A percentile compares a stretch with the other conserved stretches of the same genome.
phyloP scores from a whole-genome alignment of 2,113 vertebrate species.

The Strix uralensis region DNA sequence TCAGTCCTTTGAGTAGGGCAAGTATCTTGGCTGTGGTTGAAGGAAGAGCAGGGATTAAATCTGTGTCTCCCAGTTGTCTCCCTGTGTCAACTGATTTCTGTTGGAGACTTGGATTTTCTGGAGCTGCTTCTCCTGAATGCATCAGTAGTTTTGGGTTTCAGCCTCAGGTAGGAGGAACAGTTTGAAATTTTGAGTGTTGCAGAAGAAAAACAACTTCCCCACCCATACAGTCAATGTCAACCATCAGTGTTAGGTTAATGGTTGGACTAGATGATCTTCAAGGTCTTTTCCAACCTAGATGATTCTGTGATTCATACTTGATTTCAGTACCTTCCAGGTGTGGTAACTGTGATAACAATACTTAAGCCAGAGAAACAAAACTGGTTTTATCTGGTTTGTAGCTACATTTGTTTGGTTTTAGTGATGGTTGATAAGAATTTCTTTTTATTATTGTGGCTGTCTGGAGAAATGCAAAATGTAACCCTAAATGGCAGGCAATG shows the following conservation, averaged over 20 bases:
- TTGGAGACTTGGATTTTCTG: not conserved
- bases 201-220: not conserved
- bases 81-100: not conserved
- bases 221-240: not conserved
- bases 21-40: not conserved
- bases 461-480: not conserved
- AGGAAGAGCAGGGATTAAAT: not conserved
- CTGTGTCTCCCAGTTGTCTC: not conserved
- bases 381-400: not conserved
- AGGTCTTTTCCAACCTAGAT: too few species aligned
- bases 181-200: not conserved
- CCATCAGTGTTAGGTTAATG: too few species aligned
- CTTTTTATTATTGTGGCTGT: not conserved
- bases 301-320: too few species aligned
- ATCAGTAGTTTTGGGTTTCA: not conserved
- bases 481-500: not conserved
- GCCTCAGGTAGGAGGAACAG: not conserved
- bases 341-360: not conserved
- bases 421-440: not conserved
- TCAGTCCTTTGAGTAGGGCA: not conserved
- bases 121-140: not conserved
- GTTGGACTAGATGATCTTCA: too few species aligned
- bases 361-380: not conserved
- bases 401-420: not conserved
- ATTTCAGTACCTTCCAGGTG: not conserved